These are phyloP conservation scores for Dioctria linearis DNA, from an alignment of 2,888 invertebrate genomes.

Conservation along the genomic window DNA sequence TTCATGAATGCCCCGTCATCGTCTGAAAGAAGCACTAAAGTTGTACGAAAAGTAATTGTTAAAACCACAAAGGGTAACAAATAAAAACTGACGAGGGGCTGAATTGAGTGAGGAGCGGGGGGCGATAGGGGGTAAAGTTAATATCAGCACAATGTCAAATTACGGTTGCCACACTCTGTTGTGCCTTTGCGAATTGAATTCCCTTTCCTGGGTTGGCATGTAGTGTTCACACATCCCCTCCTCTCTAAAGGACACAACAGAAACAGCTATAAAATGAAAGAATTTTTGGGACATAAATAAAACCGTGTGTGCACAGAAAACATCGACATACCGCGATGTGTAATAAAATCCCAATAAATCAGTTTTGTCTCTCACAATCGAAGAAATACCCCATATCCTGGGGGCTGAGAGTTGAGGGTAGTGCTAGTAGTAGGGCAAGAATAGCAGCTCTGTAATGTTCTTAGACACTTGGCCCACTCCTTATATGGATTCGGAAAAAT, in stretches of 20 bases:
- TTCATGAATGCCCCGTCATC: not conserved
- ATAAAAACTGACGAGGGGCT: constrained; percentile 22
- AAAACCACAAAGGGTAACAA: constrained; percentile 47
- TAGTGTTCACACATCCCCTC: constrained; percentile 39
- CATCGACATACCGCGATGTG: constrained; percentile 55
- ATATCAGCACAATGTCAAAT: constrained; percentile 51
- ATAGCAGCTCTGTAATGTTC: constrained; percentile 7
- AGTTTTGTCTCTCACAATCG: constrained; percentile 54
- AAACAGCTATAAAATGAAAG: constrained; percentile 50
- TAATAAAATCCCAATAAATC: constrained; percentile 60
- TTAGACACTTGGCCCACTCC: not conserved
- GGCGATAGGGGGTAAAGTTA: constrained; percentile 21
- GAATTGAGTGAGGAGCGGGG: not conserved
- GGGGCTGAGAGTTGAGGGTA: not conserved
- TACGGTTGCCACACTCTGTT: constrained; percentile 23
- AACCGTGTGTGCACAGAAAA: constrained; percentile 52
- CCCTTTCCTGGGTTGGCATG: not conserved
- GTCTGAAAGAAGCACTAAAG: constrained; percentile 47
- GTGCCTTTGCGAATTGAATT: constrained; percentile 12
- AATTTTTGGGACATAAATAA: constrained; percentile 57
- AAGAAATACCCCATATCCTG: constrained; percentile 2
- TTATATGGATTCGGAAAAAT: not conserved
- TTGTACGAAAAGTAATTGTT: constrained; percentile 40
- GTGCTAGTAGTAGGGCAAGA: not conserved
- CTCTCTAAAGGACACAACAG: constrained; percentile 3